phyloP scores from a whole-genome alignment of 2,888 invertebrate species.

The Colostygia pectinataria region DNA sequence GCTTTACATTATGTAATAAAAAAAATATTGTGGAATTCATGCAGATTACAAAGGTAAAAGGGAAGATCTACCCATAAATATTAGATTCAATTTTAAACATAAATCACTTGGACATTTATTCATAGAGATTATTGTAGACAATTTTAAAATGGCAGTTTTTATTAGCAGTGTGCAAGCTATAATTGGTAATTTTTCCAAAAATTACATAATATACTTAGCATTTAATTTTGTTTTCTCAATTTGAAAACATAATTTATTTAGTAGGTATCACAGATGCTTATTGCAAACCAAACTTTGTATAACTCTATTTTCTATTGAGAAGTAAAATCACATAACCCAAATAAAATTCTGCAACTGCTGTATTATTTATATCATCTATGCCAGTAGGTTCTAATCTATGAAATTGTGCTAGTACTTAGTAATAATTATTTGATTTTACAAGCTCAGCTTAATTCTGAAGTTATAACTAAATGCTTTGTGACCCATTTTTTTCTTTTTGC shows the following conservation, averaged over 20 bases:
- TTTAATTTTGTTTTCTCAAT: conserved; percentile 32
- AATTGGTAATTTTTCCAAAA: conserved; percentile 12
- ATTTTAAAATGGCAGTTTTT: conserved; percentile 69
- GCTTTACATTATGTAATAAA: not conserved
- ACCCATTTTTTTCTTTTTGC: conserved; percentile 43
- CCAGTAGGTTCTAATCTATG: not conserved
- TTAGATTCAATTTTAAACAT: too few species aligned
- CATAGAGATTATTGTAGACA: conserved; percentile 17
- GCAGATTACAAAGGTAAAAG: not conserved
- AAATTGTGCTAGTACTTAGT: conserved; percentile 14
- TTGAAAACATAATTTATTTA: conserved; percentile 47
- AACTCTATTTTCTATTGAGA: not conserved
- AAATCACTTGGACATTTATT: not conserved
- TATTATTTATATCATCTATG: not conserved
- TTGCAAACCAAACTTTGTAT: conserved; percentile 52
- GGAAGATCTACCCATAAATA: too few species aligned
- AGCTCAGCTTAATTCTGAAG: conserved; percentile 51
- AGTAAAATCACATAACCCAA: too few species aligned
- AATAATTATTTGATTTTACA: conserved; percentile 23
- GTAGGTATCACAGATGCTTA: conserved; percentile 73
- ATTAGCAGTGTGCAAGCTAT: conserved; percentile 50
- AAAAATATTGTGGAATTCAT: not conserved
- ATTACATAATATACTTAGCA: conserved; percentile 22
- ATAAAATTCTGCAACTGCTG: not conserved
- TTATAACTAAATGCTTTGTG: conserved; percentile 66